These are phyloP conservation scores for human (Homo sapiens) DNA, from an alignment of 2,113 vertebrate species.

Conservation along the genomic window GRCh38 chr6:131256001-131256500, in stretches of 20 bases:
- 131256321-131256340: conserved; percentile 27
- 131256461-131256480: not conserved
- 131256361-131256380: not conserved
- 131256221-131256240: not conserved
- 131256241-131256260: not conserved
- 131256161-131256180: not conserved
- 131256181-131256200: not conserved
- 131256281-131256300: not conserved
- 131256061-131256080: not conserved
- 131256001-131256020: not conserved
- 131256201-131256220: not conserved
- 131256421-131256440: not conserved
- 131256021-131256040: conserved; percentile 3
- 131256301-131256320: not conserved
- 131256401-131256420: not conserved
- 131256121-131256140: not conserved
- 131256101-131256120: not conserved
- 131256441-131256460: not conserved
- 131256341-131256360: not conserved
- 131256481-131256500: not conserved
- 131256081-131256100: not conserved
- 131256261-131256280: not conserved
- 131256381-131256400: not conserved
- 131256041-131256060: not conserved
- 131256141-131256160: not conserved